phyloP scores from a whole-genome alignment of 2,888 invertebrate genomes.

The Athetis lepigone region DNA sequence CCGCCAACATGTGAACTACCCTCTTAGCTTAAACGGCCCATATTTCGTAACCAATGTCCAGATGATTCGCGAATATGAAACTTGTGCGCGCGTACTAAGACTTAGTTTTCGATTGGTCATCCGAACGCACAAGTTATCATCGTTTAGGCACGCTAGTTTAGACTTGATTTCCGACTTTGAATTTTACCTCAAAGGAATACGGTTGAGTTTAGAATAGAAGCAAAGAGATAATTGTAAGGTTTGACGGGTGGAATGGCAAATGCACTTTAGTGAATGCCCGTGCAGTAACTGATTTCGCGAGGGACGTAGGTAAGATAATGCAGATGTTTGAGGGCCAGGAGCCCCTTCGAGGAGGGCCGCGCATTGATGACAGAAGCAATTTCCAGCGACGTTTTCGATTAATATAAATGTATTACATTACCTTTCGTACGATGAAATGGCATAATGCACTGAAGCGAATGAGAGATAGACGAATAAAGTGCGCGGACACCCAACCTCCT shows the following conservation, averaged over 20 bases:
- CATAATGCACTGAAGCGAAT: conserved; percentile 26
- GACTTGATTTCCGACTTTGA: conserved; percentile 58
- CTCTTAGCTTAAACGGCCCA: conserved; percentile 88
- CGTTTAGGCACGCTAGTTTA: conserved; percentile 73
- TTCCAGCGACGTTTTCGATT: conserved; percentile 83
- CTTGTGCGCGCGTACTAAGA: conserved; percentile 50
- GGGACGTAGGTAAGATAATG: conserved; percentile 89
- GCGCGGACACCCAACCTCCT: not conserved
- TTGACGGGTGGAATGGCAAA: conserved; percentile 84
- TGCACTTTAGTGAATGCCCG: conserved; percentile 88
- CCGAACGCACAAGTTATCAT: conserved; percentile 78
- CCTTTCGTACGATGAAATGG: conserved; percentile 54
- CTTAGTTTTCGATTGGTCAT: conserved; percentile 55
- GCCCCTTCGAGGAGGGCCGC: conserved; percentile 70
- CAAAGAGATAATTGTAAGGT: conserved; percentile 78
- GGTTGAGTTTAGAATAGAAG: conserved; percentile 62
- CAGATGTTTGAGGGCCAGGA: conserved; percentile 82
- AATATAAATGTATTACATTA: conserved; percentile 82
- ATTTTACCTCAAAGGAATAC: conserved; percentile 54
- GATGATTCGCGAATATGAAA: conserved; percentile 59
- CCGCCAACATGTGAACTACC: conserved; percentile 90
- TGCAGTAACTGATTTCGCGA: conserved; percentile 84
- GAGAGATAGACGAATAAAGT: conserved; percentile 6
- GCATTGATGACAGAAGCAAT: conserved; percentile 86
- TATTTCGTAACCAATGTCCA: conserved; percentile 65